Conservation (phyloP, 37 sponge, comb jelly and placozoan genomes). For the Diacarnus erythraeanus region DNA sequence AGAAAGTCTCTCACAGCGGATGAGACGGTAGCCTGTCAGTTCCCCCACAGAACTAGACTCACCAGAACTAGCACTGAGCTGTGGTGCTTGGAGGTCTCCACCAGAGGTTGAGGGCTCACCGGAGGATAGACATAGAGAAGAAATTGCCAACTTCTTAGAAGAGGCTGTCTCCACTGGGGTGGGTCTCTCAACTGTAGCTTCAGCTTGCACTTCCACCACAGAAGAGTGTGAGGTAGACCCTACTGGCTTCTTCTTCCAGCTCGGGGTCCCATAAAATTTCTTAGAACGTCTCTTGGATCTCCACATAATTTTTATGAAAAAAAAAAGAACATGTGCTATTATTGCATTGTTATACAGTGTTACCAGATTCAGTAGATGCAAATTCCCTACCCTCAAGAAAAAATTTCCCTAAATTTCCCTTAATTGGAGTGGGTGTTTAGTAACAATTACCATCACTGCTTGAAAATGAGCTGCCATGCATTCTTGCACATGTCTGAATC, state of each 20-base stretch:
- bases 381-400: no score
- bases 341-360: no score
- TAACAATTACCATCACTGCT: no score
- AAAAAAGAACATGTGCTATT: no score
- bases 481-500: no score
- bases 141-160: constrained; percentile 26
- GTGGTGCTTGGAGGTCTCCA: background rate
- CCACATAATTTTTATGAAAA: no score
- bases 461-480: no score
- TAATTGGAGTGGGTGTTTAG: no score
- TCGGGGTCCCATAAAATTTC: constrained; percentile 1
- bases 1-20: constrained; percentile 12
- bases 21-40: constrained; percentile 21
- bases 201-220: background rate
- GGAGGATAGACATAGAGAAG: constrained; percentile 4
- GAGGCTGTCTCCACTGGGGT: constrained; percentile 25
- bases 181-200: constrained; percentile 20
- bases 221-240: background rate
- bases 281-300: no score
- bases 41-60: background rate
- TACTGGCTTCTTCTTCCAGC: background rate
- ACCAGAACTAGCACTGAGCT: constrained; percentile 1
- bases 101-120: constrained; percentile 16
- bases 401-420: no score
- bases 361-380: no score